phyloP scores from a whole-genome alignment of 1,140 invertebrate genomes.

The Orchesella cincta region DNA sequence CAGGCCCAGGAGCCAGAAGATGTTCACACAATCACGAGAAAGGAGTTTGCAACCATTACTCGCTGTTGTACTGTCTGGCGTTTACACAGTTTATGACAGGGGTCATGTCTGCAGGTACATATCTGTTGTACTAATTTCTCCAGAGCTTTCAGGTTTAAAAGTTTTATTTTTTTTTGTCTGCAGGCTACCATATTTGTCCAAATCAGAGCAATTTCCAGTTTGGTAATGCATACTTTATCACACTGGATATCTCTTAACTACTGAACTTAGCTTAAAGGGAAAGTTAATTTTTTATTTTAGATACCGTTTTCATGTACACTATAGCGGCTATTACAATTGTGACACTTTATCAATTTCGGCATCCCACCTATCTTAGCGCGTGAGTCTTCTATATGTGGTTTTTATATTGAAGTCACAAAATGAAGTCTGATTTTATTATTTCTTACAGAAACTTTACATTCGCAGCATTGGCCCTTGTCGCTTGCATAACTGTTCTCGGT shows the following conservation, averaged over 20 bases:
- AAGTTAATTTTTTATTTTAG: constrained; percentile 42
- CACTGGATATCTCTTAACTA: too few relatives aligned
- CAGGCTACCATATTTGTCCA: constrained; percentile 64
- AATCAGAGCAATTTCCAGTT: constrained; percentile 65
- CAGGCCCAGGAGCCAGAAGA: too few relatives aligned
- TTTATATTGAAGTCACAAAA: too few relatives aligned
- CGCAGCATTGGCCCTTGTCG: constrained; percentile 41
- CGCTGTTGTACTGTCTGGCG: constrained; percentile 28
- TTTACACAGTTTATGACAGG: constrained; percentile 33
- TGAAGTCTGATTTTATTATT: too few relatives aligned
- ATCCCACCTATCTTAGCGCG: constrained; percentile 49
- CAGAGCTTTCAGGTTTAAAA: too few relatives aligned
- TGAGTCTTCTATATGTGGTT: constrained; percentile 37
- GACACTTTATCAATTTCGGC: constrained; percentile 48
- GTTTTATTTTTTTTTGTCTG: too few relatives aligned
- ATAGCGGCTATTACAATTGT: constrained; percentile 45
- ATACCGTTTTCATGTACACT: constrained; percentile 50
- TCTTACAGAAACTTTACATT: constrained; percentile 39
- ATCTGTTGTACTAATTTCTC: too few relatives aligned
- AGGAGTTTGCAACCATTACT: background rate
- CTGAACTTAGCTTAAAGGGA: too few relatives aligned
- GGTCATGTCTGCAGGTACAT: constrained; percentile 40
- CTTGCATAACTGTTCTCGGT: constrained; percentile 43
- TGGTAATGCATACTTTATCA: constrained; percentile 58
- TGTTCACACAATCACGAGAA: too few relatives aligned